Evolutionary conservation across 2,113 vertebrate genomes (phyloP).

Genomic region (Hylia prasina): DNA sequence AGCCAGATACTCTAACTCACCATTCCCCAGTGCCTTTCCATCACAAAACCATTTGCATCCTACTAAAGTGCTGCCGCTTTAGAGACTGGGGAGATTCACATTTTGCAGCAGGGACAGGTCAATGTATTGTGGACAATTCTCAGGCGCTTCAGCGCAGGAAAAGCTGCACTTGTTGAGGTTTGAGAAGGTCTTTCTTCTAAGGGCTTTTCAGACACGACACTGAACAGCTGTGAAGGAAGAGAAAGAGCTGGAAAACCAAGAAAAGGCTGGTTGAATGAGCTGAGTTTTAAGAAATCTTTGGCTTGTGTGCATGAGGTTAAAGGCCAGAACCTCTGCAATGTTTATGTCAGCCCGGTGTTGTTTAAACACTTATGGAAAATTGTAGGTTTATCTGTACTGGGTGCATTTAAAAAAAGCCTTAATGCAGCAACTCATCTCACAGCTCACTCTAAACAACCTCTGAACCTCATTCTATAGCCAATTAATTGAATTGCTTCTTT

Average conservation of each 20-base stretch:
- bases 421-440: background rate
- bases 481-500: slow-evolving; percentile 41
- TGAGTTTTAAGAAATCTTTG: background rate
- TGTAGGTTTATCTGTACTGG: background rate
- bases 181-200: background rate
- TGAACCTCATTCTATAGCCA: background rate
- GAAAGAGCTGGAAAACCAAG: background rate
- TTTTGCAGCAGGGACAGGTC: background rate
- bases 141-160: background rate
- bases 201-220: background rate
- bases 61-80: too few relatives aligned
- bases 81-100: too few relatives aligned
- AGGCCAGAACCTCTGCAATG: background rate
- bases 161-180: background rate
- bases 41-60: background rate
- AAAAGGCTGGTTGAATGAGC: background rate
- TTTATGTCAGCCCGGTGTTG: fast-evolving
- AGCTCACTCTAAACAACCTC: background rate
- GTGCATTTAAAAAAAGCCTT: background rate
- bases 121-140: background rate
- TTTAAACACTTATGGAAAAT: background rate
- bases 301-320: background rate
- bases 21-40: background rate
- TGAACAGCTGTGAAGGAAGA: background rate
- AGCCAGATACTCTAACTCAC: background rate